Evolutionary conservation across 2,797 vertebrate genomes (phyloP).

Genomic region (Oryzias sinensis): DNA sequence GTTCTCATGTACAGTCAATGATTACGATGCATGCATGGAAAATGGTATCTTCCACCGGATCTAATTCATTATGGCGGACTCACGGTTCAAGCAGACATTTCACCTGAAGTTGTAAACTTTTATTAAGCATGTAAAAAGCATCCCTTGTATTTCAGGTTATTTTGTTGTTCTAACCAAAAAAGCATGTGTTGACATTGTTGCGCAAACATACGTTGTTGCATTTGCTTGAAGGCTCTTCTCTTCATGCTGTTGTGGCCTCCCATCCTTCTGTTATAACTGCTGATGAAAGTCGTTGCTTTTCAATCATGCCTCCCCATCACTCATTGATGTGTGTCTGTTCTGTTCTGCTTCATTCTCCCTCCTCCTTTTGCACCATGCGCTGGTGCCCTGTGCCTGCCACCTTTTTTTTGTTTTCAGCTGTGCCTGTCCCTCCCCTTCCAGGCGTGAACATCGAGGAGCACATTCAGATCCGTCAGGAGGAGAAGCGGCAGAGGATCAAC

Average conservation of each 20-base stretch:
- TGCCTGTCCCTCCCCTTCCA: conserved; percentile 92
- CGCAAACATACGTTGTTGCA: conserved; percentile 13
- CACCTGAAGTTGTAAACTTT: too few relatives aligned
- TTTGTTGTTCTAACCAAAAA: too few relatives aligned
- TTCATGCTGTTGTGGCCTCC: conserved; percentile 13
- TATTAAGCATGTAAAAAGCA: too few relatives aligned
- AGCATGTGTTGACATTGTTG: too few relatives aligned
- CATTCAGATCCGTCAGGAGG: conserved; percentile 96
- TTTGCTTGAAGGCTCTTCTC: conserved; percentile 31
- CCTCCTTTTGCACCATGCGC: conserved; percentile 56
- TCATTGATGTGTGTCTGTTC: conserved; percentile 74
- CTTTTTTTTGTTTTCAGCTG: conserved; percentile 85
- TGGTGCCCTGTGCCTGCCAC: conserved; percentile 56
- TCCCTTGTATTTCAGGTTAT: too few relatives aligned
- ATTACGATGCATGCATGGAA: too few relatives aligned
- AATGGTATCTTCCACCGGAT: too few relatives aligned
- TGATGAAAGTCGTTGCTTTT: conserved; percentile 61
- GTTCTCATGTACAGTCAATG: too few relatives aligned
- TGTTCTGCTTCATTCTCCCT: conserved; percentile 65
- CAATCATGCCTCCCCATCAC: conserved; percentile 64
- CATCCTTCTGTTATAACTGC: conserved; percentile 30
- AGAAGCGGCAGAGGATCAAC: conserved; percentile 95
- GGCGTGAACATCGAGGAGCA: conserved; percentile 99
- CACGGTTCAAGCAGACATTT: too few relatives aligned
- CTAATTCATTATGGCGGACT: too few relatives aligned